Evolutionary conservation across 2,888 invertebrate species (phyloP).

Genomic region (Microdon myrmicae): DNA sequence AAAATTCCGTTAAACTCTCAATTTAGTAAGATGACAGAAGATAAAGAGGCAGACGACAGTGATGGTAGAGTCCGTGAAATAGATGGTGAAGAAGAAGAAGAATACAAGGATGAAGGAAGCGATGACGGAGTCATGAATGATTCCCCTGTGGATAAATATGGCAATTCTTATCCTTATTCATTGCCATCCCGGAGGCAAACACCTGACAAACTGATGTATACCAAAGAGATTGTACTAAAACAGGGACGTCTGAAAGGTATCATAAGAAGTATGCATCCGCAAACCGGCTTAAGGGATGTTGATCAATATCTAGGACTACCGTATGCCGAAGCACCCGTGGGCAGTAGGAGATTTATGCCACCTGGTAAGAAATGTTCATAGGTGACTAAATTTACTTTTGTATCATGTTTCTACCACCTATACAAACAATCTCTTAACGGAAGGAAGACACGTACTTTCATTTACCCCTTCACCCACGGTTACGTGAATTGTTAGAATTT

Average conservation of each 20-base stretch:
- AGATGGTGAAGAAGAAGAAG: too few relatives aligned
- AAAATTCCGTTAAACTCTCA: constrained; percentile 14
- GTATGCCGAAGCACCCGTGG: constrained; percentile 83
- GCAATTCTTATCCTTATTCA: constrained; percentile 36
- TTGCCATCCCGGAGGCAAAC: constrained; percentile 60
- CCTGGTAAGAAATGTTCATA: constrained; percentile 71
- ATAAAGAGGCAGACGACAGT: too few relatives aligned
- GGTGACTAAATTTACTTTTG: too few relatives aligned
- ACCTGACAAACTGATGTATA: constrained; percentile 67
- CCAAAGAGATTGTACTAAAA: constrained; percentile 73
- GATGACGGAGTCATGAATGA: constrained; percentile 32
- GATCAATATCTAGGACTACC: constrained; percentile 84
- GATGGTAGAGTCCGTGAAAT: too few relatives aligned
- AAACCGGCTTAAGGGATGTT: constrained; percentile 73
- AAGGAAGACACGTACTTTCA: too few relatives aligned
- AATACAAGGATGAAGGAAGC: not conserved
- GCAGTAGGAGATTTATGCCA: constrained; percentile 83
- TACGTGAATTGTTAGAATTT: too few relatives aligned
- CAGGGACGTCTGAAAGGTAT: constrained; percentile 78
- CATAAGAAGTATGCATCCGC: constrained; percentile 72
- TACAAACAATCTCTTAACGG: too few relatives aligned
- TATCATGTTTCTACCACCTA: too few relatives aligned
- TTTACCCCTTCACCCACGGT: too few relatives aligned
- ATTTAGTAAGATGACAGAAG: too few relatives aligned
- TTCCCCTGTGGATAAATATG: constrained; percentile 40